phyloP scores from a whole-genome alignment of 2,113 vertebrate genomes.

The Zingel zingel region DNA sequence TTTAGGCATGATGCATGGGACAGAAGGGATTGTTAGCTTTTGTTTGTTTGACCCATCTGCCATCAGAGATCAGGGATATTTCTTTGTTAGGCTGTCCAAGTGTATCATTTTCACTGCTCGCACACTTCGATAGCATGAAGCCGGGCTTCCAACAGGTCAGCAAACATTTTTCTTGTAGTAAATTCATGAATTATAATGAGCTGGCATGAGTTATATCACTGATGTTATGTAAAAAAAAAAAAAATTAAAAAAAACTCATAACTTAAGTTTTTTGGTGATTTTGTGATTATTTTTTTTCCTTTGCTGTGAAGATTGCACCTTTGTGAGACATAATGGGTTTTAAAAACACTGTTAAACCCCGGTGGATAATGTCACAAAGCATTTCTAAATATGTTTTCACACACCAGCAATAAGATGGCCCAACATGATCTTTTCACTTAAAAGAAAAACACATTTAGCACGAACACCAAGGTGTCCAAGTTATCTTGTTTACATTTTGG shows the following conservation, averaged over 20 bases:
- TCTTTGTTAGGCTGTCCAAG: conserved; percentile 33
- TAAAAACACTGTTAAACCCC: not conserved
- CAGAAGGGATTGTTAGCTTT: conserved; percentile 40
- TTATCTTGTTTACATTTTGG: conserved; percentile 38
- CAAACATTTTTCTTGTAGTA: not conserved
- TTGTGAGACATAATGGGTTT: not conserved
- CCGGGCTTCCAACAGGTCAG: not conserved
- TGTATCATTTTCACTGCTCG: conserved; percentile 15
- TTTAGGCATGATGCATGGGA: conserved; percentile 47
- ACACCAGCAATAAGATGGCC: not conserved
- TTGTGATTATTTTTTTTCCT: not conserved
- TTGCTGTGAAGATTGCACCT: not conserved
- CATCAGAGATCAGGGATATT: conserved; percentile 30
- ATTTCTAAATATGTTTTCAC: not conserved
- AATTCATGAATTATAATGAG: not conserved
- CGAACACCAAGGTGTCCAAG: not conserved
- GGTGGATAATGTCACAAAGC: not conserved
- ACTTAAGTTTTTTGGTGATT: not conserved
- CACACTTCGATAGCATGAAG: conserved; percentile 1
- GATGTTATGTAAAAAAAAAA: not conserved
- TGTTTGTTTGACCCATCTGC: conserved; percentile 59
- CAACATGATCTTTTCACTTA: not conserved
- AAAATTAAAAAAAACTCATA: not conserved
- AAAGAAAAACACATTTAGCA: conserved; percentile 27
- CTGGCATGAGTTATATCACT: not conserved